phyloP scores from a whole-genome alignment of 2,888 invertebrate species.

The Diarsia rubi region DNA sequence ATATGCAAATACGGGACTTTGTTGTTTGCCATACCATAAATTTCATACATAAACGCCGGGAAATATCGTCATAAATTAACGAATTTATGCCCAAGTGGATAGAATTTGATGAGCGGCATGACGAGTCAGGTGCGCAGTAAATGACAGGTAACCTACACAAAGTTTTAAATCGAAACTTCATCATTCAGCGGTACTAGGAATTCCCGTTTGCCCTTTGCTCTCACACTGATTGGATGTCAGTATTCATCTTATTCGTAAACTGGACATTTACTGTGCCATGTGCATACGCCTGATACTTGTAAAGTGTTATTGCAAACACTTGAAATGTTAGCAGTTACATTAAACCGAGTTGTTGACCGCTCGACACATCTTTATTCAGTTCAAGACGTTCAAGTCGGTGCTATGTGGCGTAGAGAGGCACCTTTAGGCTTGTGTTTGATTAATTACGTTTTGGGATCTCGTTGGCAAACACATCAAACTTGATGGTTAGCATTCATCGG shows the following conservation, averaged over 20 bases:
- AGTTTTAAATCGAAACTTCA: conserved; percentile 1
- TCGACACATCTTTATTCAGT: conserved; percentile 9
- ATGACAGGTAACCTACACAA: neutral
- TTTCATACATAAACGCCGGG: conserved; percentile 28
- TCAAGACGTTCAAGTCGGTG: neutral
- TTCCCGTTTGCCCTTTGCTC: conserved; percentile 17
- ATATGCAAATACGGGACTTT: conserved; percentile 53
- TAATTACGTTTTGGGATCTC: conserved; percentile 3
- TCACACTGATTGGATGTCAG: neutral
- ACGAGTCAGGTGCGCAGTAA: neutral
- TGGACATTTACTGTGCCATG: neutral
- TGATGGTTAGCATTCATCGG: conserved; percentile 2
- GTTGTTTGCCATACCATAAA: conserved; percentile 47
- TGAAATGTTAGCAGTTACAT: conserved; percentile 19
- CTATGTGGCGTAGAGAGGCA: neutral
- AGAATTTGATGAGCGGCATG: neutral
- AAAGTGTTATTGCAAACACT: conserved; percentile 36
- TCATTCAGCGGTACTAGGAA: neutral
- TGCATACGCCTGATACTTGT: conserved; percentile 6
- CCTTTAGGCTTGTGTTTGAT: conserved; percentile 7
- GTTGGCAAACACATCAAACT: conserved; percentile 3
- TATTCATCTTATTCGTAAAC: conserved; percentile 5
- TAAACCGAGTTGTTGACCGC: conserved; percentile 13
- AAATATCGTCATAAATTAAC: conserved; percentile 37
- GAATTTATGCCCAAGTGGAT: conserved; percentile 32